These are phyloP conservation scores for Plodia interpunctella DNA, from an alignment of 1,140 invertebrate genomes.

Conservation along the genomic window DNA sequence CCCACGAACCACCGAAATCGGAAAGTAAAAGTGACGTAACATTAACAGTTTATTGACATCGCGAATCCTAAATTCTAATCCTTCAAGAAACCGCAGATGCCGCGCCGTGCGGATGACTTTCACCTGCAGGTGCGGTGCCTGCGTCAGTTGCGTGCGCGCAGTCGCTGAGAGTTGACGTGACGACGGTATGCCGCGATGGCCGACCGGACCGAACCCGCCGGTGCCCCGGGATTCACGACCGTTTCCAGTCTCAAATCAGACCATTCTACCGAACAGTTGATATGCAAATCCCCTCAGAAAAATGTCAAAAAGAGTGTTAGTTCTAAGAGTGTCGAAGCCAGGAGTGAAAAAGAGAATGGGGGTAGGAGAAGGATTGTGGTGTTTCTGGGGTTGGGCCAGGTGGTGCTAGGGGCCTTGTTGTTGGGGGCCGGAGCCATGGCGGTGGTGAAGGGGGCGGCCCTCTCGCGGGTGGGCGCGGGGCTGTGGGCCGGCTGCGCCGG, in stretches of 20 bases:
- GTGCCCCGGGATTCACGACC: slow-evolving; percentile 36
- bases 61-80: slow-evolving; percentile 7
- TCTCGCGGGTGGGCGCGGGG: slow-evolving; percentile 78
- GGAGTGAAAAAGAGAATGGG: slow-evolving; percentile 49
- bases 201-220: slow-evolving; percentile 43
- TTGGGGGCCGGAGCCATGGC: slow-evolving; percentile 77
- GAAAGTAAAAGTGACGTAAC: slow-evolving; percentile 3
- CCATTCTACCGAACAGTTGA: slow-evolving; percentile 77
- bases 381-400: slow-evolving; percentile 75
- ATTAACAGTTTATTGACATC: slow-evolving; percentile 3
- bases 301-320: slow-evolving; percentile 49
- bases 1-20: neutral
- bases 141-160: slow-evolving; percentile 17
- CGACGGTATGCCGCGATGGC: slow-evolving; percentile 42
- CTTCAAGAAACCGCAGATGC: slow-evolving; percentile 9
- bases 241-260: slow-evolving; percentile 71
- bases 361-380: slow-evolving; percentile 59
- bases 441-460: slow-evolving; percentile 77
- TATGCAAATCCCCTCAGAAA: slow-evolving; percentile 75
- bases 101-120: slow-evolving; percentile 8
- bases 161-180: slow-evolving; percentile 21
- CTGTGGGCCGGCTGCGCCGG: slow-evolving; percentile 80
- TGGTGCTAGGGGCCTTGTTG: slow-evolving; percentile 78
- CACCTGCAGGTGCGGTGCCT: slow-evolving; percentile 9
- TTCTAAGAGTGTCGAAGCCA: slow-evolving; percentile 61